These are phyloP conservation scores for Octodon degus DNA, from an alignment of 2,113 vertebrate genomes.

Conservation along the genomic window DNA sequence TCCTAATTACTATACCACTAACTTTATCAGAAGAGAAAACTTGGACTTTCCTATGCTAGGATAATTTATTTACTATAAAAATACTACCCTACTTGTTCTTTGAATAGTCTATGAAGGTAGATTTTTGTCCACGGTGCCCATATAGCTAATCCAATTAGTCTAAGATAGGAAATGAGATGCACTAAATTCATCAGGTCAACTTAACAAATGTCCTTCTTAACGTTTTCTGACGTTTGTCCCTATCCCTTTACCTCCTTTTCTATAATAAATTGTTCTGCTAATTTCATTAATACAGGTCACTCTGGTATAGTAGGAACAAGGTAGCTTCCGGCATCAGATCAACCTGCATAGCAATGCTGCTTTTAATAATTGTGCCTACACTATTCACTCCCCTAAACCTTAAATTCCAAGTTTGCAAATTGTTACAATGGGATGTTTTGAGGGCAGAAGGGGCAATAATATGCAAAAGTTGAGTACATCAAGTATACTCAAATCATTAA, in stretches of 20 bases:
- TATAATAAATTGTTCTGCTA: neutral
- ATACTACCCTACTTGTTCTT: neutral
- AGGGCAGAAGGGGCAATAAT: constrained; percentile 46
- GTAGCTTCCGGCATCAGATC: neutral
- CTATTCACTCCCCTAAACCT: constrained; percentile 29
- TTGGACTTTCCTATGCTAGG: neutral
- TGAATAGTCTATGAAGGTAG: neutral
- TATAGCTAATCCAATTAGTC: neutral
- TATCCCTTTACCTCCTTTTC: neutral
- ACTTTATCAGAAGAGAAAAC: constrained; percentile 1
- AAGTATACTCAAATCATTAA: constrained; percentile 17
- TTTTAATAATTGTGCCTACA: neutral
- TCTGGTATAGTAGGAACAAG: neutral
- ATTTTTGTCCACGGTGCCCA: neutral
- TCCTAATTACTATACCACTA: neutral
- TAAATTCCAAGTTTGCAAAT: constrained; percentile 30
- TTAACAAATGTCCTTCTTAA: neutral
- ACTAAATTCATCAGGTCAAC: neutral
- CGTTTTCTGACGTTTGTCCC: neutral
- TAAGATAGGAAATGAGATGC: neutral
- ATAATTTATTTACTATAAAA: neutral
- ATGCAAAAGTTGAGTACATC: neutral
- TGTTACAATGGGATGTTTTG: neutral
- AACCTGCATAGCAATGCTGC: neutral
- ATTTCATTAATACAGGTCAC: neutral